Percentiles rank a stretch among this genome's conserved stretches.
phyloP scores from a whole-genome alignment of 2,113 vertebrate genomes.

The Crotalus viridis region DNA sequence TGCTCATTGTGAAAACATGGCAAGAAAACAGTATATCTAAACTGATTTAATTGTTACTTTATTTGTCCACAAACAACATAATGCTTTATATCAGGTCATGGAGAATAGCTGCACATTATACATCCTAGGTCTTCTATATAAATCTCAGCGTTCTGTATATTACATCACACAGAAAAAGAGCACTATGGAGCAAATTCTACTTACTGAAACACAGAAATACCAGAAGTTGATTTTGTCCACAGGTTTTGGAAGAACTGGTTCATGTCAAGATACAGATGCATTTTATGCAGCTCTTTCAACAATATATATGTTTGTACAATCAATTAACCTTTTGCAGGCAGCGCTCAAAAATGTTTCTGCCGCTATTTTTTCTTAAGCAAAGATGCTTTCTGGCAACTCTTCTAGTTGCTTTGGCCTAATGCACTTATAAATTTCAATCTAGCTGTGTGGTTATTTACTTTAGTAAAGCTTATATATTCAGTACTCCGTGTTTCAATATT shows the following conservation, averaged over 20 bases:
- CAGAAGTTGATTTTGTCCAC: neutral
- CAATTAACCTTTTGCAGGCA: neutral
- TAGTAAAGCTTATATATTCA: conserved; percentile 10
- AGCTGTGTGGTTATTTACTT: conserved; percentile 22
- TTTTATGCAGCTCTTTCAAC: conserved; percentile 1
- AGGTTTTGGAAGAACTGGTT: conserved; percentile 14
- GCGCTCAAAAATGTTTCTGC: neutral
- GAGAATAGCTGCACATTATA: neutral
- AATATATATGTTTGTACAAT: conserved; percentile 16
- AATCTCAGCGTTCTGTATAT: neutral
- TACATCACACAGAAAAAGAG: neutral
- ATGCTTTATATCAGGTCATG: neutral
- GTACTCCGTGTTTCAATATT: conserved; percentile 9
- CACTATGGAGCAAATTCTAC: neutral
- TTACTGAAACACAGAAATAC: neutral
- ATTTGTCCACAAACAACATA: neutral
- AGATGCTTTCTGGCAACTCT: conserved; percentile 17
- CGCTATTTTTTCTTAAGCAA: neutral
- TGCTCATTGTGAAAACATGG: neutral
- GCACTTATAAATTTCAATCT: conserved; percentile 14
- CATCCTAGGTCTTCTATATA: neutral
- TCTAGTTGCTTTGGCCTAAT: conserved; percentile 31
- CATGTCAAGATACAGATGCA: neutral
- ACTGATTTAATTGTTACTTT: neutral
- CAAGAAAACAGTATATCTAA: neutral